Evolutionary conservation across 2,888 invertebrate species (phyloP).

Genomic region (Onthophagus sagittarius): DNA sequence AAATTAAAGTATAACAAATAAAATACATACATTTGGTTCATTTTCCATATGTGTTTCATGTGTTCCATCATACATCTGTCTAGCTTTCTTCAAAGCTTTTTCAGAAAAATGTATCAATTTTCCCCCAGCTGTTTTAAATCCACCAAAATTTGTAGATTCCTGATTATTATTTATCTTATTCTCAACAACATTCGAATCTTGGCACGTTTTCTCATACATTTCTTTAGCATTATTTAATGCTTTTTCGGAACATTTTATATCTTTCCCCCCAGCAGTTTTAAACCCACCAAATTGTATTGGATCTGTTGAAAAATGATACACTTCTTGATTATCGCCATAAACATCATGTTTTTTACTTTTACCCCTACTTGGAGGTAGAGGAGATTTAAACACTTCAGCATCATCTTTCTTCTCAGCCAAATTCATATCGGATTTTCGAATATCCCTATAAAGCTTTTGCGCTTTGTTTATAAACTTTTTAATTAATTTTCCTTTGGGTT

Average conservation of each 20-base stretch:
- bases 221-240: slow-evolving; percentile 41
- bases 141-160: background rate
- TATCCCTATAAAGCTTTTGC: slow-evolving; percentile 16
- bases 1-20: too few relatives aligned
- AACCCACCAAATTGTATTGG: slow-evolving; percentile 18
- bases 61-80: slow-evolving; percentile 36
- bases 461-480: slow-evolving; percentile 17
- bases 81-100: slow-evolving; percentile 42
- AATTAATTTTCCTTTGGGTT: slow-evolving; percentile 11
- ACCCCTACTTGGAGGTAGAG: background rate
- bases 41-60: background rate
- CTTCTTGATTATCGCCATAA: background rate
- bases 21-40: background rate
- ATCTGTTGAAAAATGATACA: background rate
- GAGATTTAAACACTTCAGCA: background rate
- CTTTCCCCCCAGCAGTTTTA: slow-evolving; percentile 45
- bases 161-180: slow-evolving; percentile 14
- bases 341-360: too few relatives aligned
- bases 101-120: slow-evolving; percentile 44
- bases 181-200: background rate
- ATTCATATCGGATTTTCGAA: slow-evolving; percentile 8
- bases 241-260: slow-evolving; percentile 43
- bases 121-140: slow-evolving; percentile 42
- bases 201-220: slow-evolving; percentile 31
- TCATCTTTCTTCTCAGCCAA: background rate